phyloP scores from a whole-genome alignment of 2,113 vertebrate species.

The Herpailurus yagouaroundi region DNA sequence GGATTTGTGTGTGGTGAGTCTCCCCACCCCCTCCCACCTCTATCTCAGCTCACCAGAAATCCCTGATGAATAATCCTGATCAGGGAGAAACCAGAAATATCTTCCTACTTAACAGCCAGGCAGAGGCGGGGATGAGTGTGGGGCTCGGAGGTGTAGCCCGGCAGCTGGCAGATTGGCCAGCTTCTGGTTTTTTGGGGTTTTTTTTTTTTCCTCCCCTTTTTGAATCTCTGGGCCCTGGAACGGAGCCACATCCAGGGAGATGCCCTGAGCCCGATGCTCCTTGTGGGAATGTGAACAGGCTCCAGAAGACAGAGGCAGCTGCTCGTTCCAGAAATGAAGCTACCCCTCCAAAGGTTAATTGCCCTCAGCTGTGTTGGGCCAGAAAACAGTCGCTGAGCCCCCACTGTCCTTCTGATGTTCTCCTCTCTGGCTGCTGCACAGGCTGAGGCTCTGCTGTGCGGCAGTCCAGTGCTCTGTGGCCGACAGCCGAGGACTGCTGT shows the following conservation, averaged over 20 bases:
- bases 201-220: neutral
- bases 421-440: no score
- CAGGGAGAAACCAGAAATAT: conserved; percentile 11
- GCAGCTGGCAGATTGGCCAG: conserved; percentile 61
- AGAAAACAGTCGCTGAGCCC: neutral
- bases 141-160: conserved; percentile 24
- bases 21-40: neutral
- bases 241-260: conserved; percentile 57
- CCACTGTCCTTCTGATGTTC: neutral
- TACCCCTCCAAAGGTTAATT: conserved; percentile 76
- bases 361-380: neutral
- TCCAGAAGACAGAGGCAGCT: conserved; percentile 20
- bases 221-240: conserved; percentile 63
- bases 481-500: no score
- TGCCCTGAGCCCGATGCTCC: conserved; percentile 37
- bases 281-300: neutral
- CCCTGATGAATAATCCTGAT: conserved; percentile 31
- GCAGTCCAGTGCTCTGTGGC: neutral
- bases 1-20: neutral
- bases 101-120: conserved; percentile 9
- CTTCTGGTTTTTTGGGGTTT: neutral
- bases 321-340: neutral
- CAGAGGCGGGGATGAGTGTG: neutral
- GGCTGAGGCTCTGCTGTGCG: neutral
- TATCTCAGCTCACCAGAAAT: conserved; percentile 10